Conservation (phyloP, 2,888 invertebrate genomes). For the Neoaliturus tenellus region DNA sequence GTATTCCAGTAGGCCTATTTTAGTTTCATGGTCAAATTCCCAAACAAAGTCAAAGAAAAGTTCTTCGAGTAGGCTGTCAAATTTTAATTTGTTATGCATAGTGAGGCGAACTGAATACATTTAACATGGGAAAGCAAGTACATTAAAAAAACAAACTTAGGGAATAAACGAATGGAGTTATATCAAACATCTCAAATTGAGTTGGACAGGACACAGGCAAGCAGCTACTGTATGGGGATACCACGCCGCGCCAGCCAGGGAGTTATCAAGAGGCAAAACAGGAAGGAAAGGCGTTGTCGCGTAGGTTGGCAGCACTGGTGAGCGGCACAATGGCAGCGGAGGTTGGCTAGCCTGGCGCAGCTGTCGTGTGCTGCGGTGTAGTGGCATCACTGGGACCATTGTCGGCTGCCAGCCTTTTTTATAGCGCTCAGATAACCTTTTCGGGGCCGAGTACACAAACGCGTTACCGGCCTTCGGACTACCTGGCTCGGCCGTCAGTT, state of each 20-base stretch:
- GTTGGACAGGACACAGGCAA: too few relatives aligned
- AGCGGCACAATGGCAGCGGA: not conserved
- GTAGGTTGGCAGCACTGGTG: constrained; percentile 10
- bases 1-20: too few relatives aligned
- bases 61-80: too few relatives aligned
- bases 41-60: too few relatives aligned
- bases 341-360: constrained; percentile 46
- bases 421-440: constrained; percentile 41
- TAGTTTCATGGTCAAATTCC: too few relatives aligned
- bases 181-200: too few relatives aligned
- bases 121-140: too few relatives aligned
- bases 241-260: not conserved
- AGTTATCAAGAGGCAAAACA: not conserved
- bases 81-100: too few relatives aligned
- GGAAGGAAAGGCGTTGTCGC: not conserved
- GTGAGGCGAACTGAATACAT: too few relatives aligned
- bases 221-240: too few relatives aligned
- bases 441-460: constrained; percentile 25
- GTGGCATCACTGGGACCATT: constrained; percentile 37
- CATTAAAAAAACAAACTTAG: too few relatives aligned
- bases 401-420: constrained; percentile 42
- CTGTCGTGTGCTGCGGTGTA: constrained; percentile 23
- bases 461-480: not conserved
- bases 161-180: too few relatives aligned
- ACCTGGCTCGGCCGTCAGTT: not conserved